Evolutionary conservation across 2,113 vertebrate species (phyloP).

Genomic region (Tretioscincus oriximinensis): DNA sequence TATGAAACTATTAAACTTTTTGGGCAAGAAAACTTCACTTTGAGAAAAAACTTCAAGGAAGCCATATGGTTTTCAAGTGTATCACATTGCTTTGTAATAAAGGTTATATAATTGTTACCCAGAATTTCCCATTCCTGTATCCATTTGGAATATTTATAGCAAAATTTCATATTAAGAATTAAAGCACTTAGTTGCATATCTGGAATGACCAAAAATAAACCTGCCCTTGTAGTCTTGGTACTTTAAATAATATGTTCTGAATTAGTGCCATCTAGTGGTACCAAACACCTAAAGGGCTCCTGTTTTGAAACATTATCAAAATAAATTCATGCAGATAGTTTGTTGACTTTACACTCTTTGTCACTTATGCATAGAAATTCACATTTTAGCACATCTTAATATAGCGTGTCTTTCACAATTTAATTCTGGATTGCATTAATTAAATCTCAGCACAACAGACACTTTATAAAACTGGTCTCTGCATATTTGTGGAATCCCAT

Average conservation of each 20-base stretch:
- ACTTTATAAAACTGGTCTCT: background rate
- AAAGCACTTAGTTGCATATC: too few relatives aligned
- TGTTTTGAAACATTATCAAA: background rate
- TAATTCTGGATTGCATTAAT: background rate
- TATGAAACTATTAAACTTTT: too few relatives aligned
- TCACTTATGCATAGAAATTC: accelerated
- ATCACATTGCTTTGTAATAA: background rate
- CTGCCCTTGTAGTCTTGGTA: accelerated
- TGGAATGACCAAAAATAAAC: background rate
- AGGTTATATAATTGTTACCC: background rate
- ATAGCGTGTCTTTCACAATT: background rate
- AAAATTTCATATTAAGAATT: background rate
- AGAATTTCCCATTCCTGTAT: background rate
- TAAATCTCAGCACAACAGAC: slow-evolving; percentile 6
- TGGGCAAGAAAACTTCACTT: background rate
- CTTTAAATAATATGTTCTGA: background rate
- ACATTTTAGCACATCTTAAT: background rate
- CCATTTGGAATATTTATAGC: background rate
- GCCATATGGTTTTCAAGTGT: too few relatives aligned
- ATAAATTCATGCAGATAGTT: background rate
- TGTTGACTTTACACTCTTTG: background rate
- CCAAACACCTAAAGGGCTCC: background rate
- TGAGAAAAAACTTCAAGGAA: too few relatives aligned
- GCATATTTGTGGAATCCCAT: background rate
- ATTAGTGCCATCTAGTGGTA: slow-evolving; percentile 60